phyloP scores from a whole-genome alignment of 2,888 invertebrate species.

The Incurvaria masculella region DNA sequence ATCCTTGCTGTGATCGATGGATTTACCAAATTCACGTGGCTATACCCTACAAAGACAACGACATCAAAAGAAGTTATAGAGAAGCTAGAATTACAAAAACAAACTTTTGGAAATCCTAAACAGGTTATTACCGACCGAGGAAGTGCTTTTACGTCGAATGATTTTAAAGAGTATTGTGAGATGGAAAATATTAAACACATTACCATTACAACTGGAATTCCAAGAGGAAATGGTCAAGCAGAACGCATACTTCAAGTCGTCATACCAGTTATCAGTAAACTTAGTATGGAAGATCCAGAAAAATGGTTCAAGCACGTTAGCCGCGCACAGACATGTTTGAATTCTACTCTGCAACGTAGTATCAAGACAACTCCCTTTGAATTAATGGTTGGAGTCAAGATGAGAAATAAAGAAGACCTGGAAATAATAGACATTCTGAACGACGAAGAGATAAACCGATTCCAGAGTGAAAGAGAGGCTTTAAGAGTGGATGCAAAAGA shows the following conservation, averaged over 20 bases:
- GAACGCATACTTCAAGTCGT: constrained; percentile 24
- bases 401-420: constrained; percentile 18
- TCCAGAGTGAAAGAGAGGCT: no score
- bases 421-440: not conserved
- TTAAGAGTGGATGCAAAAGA: no score
- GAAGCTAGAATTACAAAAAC: constrained; percentile 21
- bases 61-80: constrained; percentile 22
- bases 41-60: constrained; percentile 24
- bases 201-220: constrained; percentile 19
- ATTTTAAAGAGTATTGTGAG: constrained; percentile 24
- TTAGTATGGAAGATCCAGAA: constrained; percentile 21
- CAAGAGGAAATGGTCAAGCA: constrained; percentile 27
- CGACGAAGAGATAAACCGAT: no score
- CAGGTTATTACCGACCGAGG: constrained; percentile 25
- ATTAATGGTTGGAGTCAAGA: constrained; percentile 18
- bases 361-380: constrained; percentile 19
- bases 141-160: constrained; percentile 24
- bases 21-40: constrained; percentile 28
- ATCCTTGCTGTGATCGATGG: constrained; percentile 26
- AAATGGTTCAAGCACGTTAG: constrained; percentile 21
- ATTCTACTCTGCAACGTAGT: constrained; percentile 20
- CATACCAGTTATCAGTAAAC: constrained; percentile 24
- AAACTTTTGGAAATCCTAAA: constrained; percentile 26
- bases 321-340: constrained; percentile 18
- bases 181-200: constrained; percentile 24